Conservation (phyloP, 1,140 invertebrate species). For the Apolygus lucorum region DNA sequence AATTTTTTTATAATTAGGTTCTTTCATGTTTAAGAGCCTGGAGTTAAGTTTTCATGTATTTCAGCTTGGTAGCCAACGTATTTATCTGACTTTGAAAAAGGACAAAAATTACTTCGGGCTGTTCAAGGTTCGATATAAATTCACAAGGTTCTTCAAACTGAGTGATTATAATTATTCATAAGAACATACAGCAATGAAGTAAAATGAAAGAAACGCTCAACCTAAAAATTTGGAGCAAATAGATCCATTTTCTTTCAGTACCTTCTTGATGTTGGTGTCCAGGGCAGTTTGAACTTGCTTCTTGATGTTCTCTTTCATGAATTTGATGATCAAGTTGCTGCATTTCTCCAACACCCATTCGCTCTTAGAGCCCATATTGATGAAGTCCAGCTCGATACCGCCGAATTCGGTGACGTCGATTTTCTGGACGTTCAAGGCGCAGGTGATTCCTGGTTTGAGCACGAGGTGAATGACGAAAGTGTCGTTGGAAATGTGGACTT, state of each 20-base stretch:
- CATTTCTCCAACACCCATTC: neutral
- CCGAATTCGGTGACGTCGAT: neutral
- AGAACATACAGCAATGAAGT: too few relatives aligned
- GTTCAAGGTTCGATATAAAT: too few relatives aligned
- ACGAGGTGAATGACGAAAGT: neutral
- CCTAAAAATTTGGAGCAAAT: neutral
- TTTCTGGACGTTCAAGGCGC: neutral
- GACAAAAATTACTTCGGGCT: too few relatives aligned
- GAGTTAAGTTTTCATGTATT: too few relatives aligned
- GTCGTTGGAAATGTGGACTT: neutral
- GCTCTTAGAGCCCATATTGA: neutral
- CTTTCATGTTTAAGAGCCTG: too few relatives aligned
- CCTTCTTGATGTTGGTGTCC: neutral
- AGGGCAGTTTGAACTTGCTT: neutral
- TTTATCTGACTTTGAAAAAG: too few relatives aligned
- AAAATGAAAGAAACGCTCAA: too few relatives aligned
- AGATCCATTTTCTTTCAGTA: neutral
- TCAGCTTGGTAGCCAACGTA: too few relatives aligned
- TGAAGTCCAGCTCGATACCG: neutral
- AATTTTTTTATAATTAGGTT: too few relatives aligned
- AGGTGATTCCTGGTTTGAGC: neutral
- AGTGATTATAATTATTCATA: too few relatives aligned
- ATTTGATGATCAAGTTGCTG: neutral
- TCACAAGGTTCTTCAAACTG: too few relatives aligned
- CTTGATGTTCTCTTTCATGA: neutral